These are phyloP conservation scores for Phyto melanocephala DNA, from an alignment of 2,888 invertebrate genomes.

Conservation along the genomic window DNA sequence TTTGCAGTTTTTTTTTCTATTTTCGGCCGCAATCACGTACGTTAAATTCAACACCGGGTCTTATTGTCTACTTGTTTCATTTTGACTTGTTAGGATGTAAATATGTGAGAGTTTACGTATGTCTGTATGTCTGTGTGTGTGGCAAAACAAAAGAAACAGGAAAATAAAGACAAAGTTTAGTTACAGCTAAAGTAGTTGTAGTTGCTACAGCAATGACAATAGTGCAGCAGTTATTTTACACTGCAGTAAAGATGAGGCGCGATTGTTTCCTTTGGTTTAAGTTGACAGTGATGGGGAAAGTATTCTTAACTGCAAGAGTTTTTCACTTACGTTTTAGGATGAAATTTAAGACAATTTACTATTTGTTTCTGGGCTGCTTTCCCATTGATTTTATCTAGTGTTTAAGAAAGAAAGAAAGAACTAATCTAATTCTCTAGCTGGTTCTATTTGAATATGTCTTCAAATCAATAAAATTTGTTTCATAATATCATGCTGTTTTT, in stretches of 20 bases:
- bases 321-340: too few species aligned
- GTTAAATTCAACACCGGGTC: constrained; percentile 49
- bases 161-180: constrained; percentile 54
- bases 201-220: constrained; percentile 9
- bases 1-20: neutral
- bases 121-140: neutral
- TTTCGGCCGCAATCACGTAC: constrained; percentile 64
- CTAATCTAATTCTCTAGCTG: too few species aligned
- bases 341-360: too few species aligned
- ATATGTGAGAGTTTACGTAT: neutral
- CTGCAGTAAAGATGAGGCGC: constrained; percentile 30
- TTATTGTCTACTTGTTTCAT: constrained; percentile 42
- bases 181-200: constrained; percentile 32
- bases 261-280: neutral
- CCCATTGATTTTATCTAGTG: too few species aligned
- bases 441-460: too few species aligned
- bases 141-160: constrained; percentile 26
- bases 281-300: neutral
- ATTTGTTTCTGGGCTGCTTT: too few species aligned
- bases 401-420: too few species aligned
- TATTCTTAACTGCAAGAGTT: neutral
- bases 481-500: too few species aligned
- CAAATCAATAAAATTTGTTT: too few species aligned
- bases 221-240: constrained; percentile 31
- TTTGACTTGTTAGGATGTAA: constrained; percentile 5